Percentiles rank a stretch among this genome's conserved stretches.
Conservation (phyloP, 2,888 invertebrate genomes). For the Euproctis similis region DNA sequence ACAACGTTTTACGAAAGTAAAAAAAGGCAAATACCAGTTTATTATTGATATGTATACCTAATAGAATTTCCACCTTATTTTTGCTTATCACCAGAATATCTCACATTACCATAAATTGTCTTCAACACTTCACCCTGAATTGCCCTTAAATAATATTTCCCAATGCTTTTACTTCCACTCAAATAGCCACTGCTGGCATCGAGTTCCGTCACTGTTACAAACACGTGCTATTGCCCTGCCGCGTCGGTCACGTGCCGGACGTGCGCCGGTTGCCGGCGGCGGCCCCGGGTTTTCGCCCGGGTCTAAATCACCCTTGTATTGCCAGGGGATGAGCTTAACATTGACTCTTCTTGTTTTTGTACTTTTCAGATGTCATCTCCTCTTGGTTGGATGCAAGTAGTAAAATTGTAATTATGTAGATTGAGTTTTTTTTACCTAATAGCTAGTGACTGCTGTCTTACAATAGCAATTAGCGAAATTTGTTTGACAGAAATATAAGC, state of each 20-base stretch:
- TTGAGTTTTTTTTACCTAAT: too few species aligned
- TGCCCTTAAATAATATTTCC: slow-evolving; percentile 17
- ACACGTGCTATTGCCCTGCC: slow-evolving; percentile 28
- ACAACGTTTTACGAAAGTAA: too few species aligned
- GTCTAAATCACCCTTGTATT: slow-evolving; percentile 23
- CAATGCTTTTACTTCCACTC: slow-evolving; percentile 43
- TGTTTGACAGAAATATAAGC: too few species aligned
- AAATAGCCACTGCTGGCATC: slow-evolving; percentile 42
- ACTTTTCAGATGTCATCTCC: slow-evolving; percentile 6
- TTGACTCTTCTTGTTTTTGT: slow-evolving; percentile 23
- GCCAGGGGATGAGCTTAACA: slow-evolving; percentile 29
- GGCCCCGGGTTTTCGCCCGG: slow-evolving; percentile 19
- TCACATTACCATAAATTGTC: too few species aligned
- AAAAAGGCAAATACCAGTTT: too few species aligned
- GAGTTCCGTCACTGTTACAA: slow-evolving; percentile 41
- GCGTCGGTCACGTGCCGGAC: slow-evolving; percentile 20
- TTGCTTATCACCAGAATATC: too few species aligned
- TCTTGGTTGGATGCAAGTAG: too few species aligned
- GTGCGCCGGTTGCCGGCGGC: slow-evolving; percentile 13
- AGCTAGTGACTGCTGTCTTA: too few species aligned
- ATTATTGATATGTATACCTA: too few species aligned
- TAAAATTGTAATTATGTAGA: too few species aligned
- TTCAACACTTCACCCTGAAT: slow-evolving; percentile 8
- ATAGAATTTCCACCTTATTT: too few species aligned
- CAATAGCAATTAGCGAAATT: too few species aligned